Evolutionary conservation across 2,888 invertebrate species (phyloP), one percentile per base, ranked within the genome.

Genomic region (Eupeodes latifasciatus): DNA sequence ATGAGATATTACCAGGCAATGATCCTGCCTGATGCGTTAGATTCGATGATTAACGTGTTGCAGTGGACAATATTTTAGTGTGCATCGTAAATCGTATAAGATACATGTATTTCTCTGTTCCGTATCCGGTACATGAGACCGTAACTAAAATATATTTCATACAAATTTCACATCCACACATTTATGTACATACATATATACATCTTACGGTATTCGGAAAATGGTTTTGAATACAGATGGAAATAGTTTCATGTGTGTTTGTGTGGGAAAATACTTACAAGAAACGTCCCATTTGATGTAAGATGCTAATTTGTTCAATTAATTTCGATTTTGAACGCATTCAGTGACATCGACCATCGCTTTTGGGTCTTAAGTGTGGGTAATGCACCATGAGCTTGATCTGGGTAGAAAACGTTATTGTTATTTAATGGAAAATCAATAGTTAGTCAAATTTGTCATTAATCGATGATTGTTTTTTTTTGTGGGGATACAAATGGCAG

Each of bases 281-380:
- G 79, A 81, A 84, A 69, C 87, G 61, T 84, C 88, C 88, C 75
- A 78, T 85, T 88, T 79, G 74, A 78, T 88, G 88, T 88, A 78
- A 81, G 88, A 88, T 88, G 88, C 67, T 85, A 88, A 88, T 88
- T 81, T 81, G 75, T 67, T 78, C 85, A 88, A 85, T 81, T 85
- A 88, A 85, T 88, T 82, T 82, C 57, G 55, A 69, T 74, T 72
- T 62, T n/a, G 53, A 53, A 78, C 47, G 59, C 67, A 64, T 53
- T 61, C 36, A 53, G 67, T 59, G 78, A 53, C 79, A 74, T 55
- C 47, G 55, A 12, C 83, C 66, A 71, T 83, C 47, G 74, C 36
- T 69, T 67, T 74, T 16, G 71, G 16, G 7, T 14, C 16, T 64
- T 57, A 66, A 27, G 62, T 71, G 47, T 62, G 62, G 62, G 53